phyloP scores from a whole-genome alignment of 2,888 invertebrate species.

The Muschampia plurimacula region DNA sequence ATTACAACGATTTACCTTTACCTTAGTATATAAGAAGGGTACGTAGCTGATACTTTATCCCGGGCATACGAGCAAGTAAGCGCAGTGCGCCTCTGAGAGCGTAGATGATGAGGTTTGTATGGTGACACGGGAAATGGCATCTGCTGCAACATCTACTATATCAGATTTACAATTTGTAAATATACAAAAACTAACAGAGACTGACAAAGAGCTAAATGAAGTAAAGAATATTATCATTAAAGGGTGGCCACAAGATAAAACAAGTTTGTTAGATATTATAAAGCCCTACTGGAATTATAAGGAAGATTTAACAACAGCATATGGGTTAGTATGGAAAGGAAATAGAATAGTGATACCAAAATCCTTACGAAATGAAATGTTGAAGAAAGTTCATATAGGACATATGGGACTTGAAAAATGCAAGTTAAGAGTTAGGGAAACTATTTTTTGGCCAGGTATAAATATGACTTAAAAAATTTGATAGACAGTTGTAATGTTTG shows the following conservation, averaged over 20 bases:
- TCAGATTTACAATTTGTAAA: slow-evolving; percentile 28
- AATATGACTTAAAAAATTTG: slow-evolving; percentile 7
- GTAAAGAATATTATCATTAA: slow-evolving; percentile 33
- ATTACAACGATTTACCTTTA: slow-evolving; percentile 44
- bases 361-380: slow-evolving; percentile 34
- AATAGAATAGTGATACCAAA: slow-evolving; percentile 38
- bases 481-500: background rate
- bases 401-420: slow-evolving; percentile 17
- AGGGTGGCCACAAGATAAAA: slow-evolving; percentile 29
- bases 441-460: slow-evolving; percentile 10
- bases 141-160: background rate
- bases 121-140: background rate
- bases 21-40: slow-evolving; percentile 43
- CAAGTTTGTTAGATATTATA: slow-evolving; percentile 19
- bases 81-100: background rate
- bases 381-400: slow-evolving; percentile 23
- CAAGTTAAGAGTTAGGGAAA: slow-evolving; percentile 11
- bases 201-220: slow-evolving; percentile 32
- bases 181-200: slow-evolving; percentile 32
- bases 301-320: slow-evolving; percentile 35
- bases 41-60: slow-evolving; percentile 42
- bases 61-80: slow-evolving; percentile 19
- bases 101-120: slow-evolving; percentile 2
- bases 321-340: slow-evolving; percentile 38
- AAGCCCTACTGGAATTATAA: slow-evolving; percentile 36